Base-by-base conservation (phyloP, 1,140 invertebrate species). In the Lepidotrigona ventralis region DNA sequence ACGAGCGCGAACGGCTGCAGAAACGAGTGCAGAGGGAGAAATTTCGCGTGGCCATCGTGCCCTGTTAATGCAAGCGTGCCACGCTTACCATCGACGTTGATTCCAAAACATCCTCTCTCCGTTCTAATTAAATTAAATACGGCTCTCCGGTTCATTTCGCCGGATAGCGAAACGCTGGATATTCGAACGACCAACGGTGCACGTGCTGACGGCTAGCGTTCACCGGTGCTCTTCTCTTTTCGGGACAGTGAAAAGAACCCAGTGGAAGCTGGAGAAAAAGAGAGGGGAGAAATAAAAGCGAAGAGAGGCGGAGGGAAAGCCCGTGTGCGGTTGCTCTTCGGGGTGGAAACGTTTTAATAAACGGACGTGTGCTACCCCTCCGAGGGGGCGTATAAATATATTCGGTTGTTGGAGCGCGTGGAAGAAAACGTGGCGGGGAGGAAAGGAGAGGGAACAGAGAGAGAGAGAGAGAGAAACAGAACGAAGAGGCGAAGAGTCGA, bases 301-400 rank as follows among this genome's bases (percentile, higher is more conserved):
- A 39, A 26, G 12, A 29, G n/a, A n/a, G 39, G 26, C n/a, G 23
- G 54, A 21, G 17, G 29, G 21, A 29, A 21, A 58, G 33, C 8
- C 0, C 39, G 39, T 2, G 70, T 29, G 51, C 54, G 72, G 56
- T 72, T n/a, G 78, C 71, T 88, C 33, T 73, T 78, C 85, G 79
- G 84, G 87, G 87, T 89, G 88, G 89, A 90, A 93, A 91, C 91
- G 91, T 92, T 93, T 93, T 93, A 93, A 93, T 93, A 93, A 93
- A 92, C 87, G 83, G 88, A 85, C 91, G 88, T 86, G 86, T 81
- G 90, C 84, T 88, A 88, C 85, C 86, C 90, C 89, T 85, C 87
- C 76, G 64, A 78, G 79, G 85, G 90, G 86, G 87, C 91, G 88
- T 91, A 92, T 91, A 93, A 92, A 93, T 92, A 92, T 90, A 92